Evolutionary conservation across 2,888 invertebrate genomes (phyloP).

Genomic region (Euproctis similis): DNA sequence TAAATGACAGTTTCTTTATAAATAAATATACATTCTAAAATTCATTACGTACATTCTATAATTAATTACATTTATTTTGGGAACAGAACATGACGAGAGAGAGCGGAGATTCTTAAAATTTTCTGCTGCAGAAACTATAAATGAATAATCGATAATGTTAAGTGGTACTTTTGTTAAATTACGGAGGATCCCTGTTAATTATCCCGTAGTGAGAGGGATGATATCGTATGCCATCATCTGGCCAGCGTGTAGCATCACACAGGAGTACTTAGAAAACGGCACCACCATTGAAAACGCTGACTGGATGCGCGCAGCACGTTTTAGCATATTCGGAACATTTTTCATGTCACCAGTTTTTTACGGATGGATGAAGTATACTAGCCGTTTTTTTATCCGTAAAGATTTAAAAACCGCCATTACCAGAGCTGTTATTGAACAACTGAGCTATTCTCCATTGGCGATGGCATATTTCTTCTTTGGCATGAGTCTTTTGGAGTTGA

Average conservation of each 20-base stretch:
- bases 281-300: slow-evolving; percentile 46
- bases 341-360: slow-evolving; percentile 87
- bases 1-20: neutral
- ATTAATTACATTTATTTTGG: too few relatives aligned
- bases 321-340: slow-evolving; percentile 81
- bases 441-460: slow-evolving; percentile 82
- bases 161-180: slow-evolving; percentile 42
- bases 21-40: neutral
- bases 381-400: slow-evolving; percentile 41
- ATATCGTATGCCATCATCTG: slow-evolving; percentile 81
- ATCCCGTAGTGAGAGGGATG: slow-evolving; percentile 78
- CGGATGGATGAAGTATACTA: slow-evolving; percentile 79
- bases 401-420: slow-evolving; percentile 44
- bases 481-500: slow-evolving; percentile 82
- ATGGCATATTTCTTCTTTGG: slow-evolving; percentile 85
- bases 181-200: slow-evolving; percentile 51
- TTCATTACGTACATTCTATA: neutral
- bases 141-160: neutral
- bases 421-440: slow-evolving; percentile 77
- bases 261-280: slow-evolving; percentile 69
- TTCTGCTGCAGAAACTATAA: too few relatives aligned
- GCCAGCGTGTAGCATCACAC: slow-evolving; percentile 82
- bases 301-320: slow-evolving; percentile 79
- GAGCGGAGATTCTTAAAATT: too few relatives aligned
- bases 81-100: too few relatives aligned